Percentiles rank a stretch among this genome's conserved stretches.
Evolutionary conservation across 2,797 vertebrate genomes (phyloP).

Genomic region (Sebastes hubbsi): DNA sequence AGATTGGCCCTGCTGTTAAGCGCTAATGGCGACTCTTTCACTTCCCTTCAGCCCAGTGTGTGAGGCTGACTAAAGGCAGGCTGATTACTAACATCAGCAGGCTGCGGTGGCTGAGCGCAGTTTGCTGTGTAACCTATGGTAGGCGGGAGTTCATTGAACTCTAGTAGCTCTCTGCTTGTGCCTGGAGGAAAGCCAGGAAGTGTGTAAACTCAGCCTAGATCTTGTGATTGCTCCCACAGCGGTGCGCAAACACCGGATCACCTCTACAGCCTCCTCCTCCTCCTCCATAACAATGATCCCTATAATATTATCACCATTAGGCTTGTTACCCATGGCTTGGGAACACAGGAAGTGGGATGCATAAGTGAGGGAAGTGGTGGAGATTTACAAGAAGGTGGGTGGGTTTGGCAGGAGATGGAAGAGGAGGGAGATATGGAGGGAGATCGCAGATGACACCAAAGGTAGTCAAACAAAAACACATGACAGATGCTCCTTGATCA

Average conservation of each 20-base stretch:
- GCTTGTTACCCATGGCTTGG: background rate
- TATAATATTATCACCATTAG: background rate
- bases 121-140: conserved; percentile 42
- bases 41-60: conserved; percentile 3
- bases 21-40: conserved; percentile 1
- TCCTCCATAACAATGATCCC: conserved; percentile 32
- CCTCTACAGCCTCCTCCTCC: conserved; percentile 3
- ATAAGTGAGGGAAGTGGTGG: conserved; percentile 8
- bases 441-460: conserved; percentile 11
- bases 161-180: conserved; percentile 44
- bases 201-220: conserved; percentile 57
- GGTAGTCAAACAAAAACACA: conserved; percentile 17
- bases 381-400: background rate
- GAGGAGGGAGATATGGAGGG: background rate
- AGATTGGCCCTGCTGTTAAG: conserved; percentile 7
- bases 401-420: background rate
- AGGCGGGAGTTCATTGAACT: conserved; percentile 70
- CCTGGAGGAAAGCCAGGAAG: conserved; percentile 58
- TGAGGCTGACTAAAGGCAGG: conserved; percentile 8
- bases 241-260: conserved; percentile 51
- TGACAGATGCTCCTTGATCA: background rate
- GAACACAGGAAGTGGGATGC: conserved; percentile 48
- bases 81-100: conserved; percentile 28
- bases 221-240: conserved; percentile 58
- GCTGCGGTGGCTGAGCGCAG: conserved; percentile 2